Evolutionary conservation across 1,140 invertebrate species (phyloP).

Genomic region (Orussus abietinus): DNA sequence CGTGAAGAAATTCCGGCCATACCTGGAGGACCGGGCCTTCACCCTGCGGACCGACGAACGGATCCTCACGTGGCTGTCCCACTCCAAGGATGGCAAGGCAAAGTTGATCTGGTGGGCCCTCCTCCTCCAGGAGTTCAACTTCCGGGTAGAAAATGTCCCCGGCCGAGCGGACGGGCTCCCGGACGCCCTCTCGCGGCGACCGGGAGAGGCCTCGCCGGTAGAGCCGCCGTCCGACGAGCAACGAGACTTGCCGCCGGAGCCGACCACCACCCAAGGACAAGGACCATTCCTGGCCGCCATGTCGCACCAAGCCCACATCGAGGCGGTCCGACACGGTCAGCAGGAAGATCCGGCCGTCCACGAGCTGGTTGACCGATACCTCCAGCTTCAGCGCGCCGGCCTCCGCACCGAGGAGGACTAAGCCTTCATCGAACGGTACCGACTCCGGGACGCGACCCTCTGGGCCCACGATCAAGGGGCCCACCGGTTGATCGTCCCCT

Average conservation of each 20-base stretch:
- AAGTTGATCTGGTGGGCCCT: conserved; percentile 33
- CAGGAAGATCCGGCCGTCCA: conserved; percentile 3
- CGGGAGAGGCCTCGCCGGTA: background rate
- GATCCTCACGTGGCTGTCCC: conserved; percentile 24
- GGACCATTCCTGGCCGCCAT: background rate
- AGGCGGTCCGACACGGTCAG: conserved; percentile 4
- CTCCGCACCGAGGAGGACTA: background rate
- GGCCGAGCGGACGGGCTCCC: conserved; percentile 25
- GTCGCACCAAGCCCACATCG: conserved; percentile 12
- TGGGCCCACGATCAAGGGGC: background rate
- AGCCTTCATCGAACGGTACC: background rate
- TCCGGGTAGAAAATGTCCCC: conserved; percentile 23
- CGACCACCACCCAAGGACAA: background rate
- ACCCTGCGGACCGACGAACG: conserved; percentile 27
- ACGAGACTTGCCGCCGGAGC: background rate
- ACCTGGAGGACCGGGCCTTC: conserved; percentile 32
- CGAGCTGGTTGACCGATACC: background rate
- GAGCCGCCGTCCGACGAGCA: background rate
- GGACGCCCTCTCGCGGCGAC: conserved; percentile 13
- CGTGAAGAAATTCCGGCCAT: conserved; percentile 26
- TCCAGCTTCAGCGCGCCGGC: background rate
- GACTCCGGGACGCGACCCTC: background rate
- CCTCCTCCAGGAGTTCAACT: conserved; percentile 25
- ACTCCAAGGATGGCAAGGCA: conserved; percentile 17
- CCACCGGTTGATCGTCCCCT: background rate